Conservation (phyloP, 2,888 invertebrate species). For the Ecliptopera silaceata region DNA sequence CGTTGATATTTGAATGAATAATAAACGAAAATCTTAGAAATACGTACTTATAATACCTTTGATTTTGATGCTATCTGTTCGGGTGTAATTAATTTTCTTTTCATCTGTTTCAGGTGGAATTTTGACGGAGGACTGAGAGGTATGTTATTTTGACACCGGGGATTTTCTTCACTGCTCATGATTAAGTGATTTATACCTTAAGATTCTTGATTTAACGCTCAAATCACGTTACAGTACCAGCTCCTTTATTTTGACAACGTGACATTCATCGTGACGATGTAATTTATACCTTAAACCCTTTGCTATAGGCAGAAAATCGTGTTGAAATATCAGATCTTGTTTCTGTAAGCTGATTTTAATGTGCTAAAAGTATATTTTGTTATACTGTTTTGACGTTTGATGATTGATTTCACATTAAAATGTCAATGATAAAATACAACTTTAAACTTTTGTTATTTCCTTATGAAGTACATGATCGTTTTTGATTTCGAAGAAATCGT, state of each 20-base stretch:
- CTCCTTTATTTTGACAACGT: neutral
- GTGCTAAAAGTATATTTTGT: neutral
- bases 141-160: slow-evolving; percentile 18
- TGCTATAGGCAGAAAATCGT: no score
- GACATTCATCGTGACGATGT: no score
- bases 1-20: slow-evolving; percentile 22
- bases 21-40: slow-evolving; percentile 28
- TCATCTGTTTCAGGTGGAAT: slow-evolving; percentile 34
- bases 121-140: slow-evolving; percentile 27
- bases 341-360: neutral
- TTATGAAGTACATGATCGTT: no score
- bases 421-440: no score
- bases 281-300: no score
- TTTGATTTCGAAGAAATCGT: no score
- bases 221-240: neutral
- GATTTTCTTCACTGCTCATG: neutral
- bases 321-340: no score
- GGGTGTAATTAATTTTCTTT: slow-evolving; percentile 34
- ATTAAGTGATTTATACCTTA: neutral
- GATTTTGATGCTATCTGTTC: slow-evolving; percentile 27
- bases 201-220: neutral
- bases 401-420: neutral
- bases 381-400: neutral
- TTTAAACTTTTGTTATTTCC: no score
- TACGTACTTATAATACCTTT: slow-evolving; percentile 29